Evolutionary conservation across 2,113 vertebrate species (phyloP).

Genomic region (Rattus norvegicus): DNA sequence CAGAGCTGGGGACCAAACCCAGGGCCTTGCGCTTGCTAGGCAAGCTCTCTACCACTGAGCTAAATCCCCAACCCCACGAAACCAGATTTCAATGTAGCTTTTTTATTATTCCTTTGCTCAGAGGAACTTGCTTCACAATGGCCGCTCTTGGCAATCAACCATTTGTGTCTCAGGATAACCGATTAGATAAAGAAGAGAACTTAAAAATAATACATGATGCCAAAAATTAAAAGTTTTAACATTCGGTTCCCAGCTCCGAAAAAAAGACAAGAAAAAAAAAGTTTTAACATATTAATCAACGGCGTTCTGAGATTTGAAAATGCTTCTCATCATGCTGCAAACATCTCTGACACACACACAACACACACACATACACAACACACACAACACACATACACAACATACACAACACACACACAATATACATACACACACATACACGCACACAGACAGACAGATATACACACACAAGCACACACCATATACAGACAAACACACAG

Average conservation of each 20-base stretch:
- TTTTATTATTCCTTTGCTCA: neutral
- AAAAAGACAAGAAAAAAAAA: too few relatives aligned
- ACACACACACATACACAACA: neutral
- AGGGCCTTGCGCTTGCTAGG: too few relatives aligned
- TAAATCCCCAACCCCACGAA: too few relatives aligned
- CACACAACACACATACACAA: neutral
- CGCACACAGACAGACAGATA: neutral
- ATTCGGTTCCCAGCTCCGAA: too few relatives aligned
- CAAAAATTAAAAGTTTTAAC: neutral
- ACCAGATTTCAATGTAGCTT: neutral
- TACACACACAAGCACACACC: neutral
- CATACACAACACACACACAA: too few relatives aligned
- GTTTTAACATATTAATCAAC: neutral
- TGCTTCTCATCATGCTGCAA: neutral
- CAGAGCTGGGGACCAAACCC: too few relatives aligned
- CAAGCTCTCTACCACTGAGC: too few relatives aligned
- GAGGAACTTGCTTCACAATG: neutral
- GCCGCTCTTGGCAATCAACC: neutral
- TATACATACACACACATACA: neutral
- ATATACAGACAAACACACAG: neutral
- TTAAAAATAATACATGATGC: neutral
- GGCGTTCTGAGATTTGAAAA: neutral
- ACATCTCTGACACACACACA: neutral
- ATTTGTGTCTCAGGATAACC: neutral
- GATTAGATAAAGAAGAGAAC: neutral